Conservation (phyloP, 2,888 invertebrate species). For the Drosophila glabriapex region DNA sequence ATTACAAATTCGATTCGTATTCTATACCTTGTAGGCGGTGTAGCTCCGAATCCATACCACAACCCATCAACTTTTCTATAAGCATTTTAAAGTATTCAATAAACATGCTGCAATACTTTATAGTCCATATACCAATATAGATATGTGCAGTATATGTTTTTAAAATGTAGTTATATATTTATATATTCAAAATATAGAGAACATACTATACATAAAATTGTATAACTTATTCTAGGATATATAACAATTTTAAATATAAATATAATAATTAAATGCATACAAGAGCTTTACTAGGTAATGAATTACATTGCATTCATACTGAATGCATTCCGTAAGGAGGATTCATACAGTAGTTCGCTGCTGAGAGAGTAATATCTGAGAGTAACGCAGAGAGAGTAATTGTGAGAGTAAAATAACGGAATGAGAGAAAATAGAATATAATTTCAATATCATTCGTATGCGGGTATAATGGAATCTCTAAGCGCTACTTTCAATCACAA, state of each 20-base stretch:
- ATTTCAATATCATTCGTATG: background rate
- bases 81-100: background rate
- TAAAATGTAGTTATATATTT: background rate
- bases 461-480: background rate
- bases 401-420: background rate
- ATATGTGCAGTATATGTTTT: background rate
- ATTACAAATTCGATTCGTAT: background rate
- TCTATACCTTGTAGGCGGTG: background rate
- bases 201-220: background rate
- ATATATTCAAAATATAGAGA: background rate
- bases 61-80: background rate
- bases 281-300: background rate
- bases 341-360: background rate
- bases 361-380: background rate
- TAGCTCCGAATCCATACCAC: background rate
- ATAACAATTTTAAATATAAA: background rate
- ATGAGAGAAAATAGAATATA: background rate
- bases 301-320: background rate
- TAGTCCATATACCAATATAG: background rate
- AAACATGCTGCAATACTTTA: background rate
- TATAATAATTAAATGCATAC: background rate
- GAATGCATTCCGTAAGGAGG: background rate
- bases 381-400: background rate
- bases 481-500: background rate
- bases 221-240: background rate